phyloP scores from a whole-genome alignment of 1,140 invertebrate species.

The Drosophila bocqueti region DNA sequence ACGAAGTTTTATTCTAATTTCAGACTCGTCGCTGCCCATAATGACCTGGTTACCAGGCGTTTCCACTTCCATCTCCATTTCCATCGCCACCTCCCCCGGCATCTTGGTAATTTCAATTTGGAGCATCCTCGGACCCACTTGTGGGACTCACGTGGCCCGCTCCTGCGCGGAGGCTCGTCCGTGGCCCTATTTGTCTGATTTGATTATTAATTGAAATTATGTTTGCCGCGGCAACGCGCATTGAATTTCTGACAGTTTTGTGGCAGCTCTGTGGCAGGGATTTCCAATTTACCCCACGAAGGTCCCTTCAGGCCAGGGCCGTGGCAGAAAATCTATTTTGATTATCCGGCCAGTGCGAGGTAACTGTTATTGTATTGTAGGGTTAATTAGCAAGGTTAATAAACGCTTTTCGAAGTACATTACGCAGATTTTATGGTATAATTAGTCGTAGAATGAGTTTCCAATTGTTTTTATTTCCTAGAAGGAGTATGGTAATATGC shows the following conservation, averaged over 20 bases:
- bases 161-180: conserved; percentile 25
- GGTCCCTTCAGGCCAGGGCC: conserved; percentile 23
- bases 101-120: conserved; percentile 76
- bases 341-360: conserved; percentile 12
- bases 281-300: conserved; percentile 16
- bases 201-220: conserved; percentile 82
- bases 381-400: conserved; percentile 2
- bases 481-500: not conserved
- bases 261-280: conserved; percentile 52
- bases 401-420: not conserved
- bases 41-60: conserved; percentile 73
- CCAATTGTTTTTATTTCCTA: not conserved
- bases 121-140: conserved; percentile 51
- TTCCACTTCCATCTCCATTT: conserved; percentile 6
- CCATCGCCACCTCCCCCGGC: conserved; percentile 7
- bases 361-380: conserved; percentile 5
- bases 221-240: conserved; percentile 64
- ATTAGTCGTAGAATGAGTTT: not conserved
- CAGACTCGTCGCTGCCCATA: conserved; percentile 50
- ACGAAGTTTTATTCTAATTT: conserved; percentile 70
- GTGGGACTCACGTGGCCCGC: conserved; percentile 50
- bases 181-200: conserved; percentile 62
- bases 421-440: not conserved
- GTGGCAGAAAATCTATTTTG: conserved; percentile 51
- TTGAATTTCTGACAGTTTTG: conserved; percentile 77